Evolutionary conservation across 1,140 invertebrate genomes (phyloP), one percentile per base, ranked within the genome.

Genomic region (Matsumurasca onukii): DNA sequence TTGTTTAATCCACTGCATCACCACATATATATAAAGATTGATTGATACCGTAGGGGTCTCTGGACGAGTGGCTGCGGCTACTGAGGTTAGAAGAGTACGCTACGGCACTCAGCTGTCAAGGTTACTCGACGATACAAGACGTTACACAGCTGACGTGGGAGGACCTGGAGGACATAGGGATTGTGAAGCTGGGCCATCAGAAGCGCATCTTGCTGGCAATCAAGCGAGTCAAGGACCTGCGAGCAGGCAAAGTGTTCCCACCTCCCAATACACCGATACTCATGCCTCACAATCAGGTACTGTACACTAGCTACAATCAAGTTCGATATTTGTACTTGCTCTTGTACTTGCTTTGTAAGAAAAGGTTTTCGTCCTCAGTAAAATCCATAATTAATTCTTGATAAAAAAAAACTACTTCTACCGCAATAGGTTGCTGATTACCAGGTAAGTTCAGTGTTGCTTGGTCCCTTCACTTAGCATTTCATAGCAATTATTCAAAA

Each of bases 91-190:
- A 96, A 76, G 94, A 98, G 79, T 99, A 99, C 79, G 88, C 90
- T 24, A 88, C 89, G 29, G 91, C 91, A 49, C 84, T 99, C 55
- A 86, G 91, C 71, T 89, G 91, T 72, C 96, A 99, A 82, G 95
- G 95, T 64, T 99, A 98, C 82, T 87, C 90, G 71, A 92, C 91
- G 22, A 94, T 99, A 52, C 91, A 97, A 74, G 91, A 94, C 79
- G 91, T 93, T 57, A 93, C 93, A 39, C 94, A 98, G 76, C 86
- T 99, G 45, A 95, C 93, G 69, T 98, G 97, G 95, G 98, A 99
- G 84, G 98, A 99, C 83, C 86, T 99, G 73, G 98, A 99, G 83
- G 98, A 99, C 76, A 97, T 98, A 78, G 98, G 98, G 59, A 98
- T 99, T 73, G 88, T 94, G 30, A 88, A 91, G 76, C 80, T 95